These are phyloP conservation scores for Phrynocephalus vlangalii DNA, from an alignment of 2,797 vertebrate genomes.

Conservation along the genomic window DNA sequence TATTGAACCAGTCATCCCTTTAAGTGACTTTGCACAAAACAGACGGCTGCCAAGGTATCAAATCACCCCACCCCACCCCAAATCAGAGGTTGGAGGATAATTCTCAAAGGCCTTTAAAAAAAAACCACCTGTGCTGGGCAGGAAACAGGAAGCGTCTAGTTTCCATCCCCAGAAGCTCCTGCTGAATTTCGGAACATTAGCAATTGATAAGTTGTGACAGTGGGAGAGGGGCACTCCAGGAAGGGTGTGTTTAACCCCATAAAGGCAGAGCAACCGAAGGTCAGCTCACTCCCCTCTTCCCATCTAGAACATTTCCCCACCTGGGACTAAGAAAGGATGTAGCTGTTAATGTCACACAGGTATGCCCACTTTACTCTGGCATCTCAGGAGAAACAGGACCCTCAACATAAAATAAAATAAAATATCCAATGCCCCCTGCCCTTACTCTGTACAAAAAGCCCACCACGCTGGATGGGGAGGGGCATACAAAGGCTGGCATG, in stretches of 20 bases:
- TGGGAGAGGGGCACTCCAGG: neutral
- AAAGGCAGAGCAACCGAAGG: neutral
- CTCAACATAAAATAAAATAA: too few species aligned
- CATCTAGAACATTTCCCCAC: neutral
- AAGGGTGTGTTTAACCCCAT: neutral
- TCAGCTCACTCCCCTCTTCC: neutral
- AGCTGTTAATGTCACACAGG: neutral
- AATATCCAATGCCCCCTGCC: too few species aligned
- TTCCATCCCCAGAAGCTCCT: neutral
- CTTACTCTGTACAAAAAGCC: constrained; percentile 3
- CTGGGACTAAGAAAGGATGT: neutral
- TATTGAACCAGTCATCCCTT: neutral
- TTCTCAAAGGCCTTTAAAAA: neutral
- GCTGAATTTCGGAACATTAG: neutral
- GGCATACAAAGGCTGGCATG: neutral
- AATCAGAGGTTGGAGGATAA: neutral
- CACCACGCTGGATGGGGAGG: neutral
- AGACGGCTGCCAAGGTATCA: neutral
- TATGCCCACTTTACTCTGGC: constrained; percentile 9
- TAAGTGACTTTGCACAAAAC: neutral
- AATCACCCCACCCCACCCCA: neutral
- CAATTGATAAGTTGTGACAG: neutral
- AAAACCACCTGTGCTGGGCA: neutral
- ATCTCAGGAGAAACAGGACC: neutral
- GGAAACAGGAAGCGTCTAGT: neutral